A percentile compares a stretch with the other conserved stretches of the same genome.
Conservation (phyloP, 2,113 vertebrate genomes). For the Trematomus loennbergii region DNA sequence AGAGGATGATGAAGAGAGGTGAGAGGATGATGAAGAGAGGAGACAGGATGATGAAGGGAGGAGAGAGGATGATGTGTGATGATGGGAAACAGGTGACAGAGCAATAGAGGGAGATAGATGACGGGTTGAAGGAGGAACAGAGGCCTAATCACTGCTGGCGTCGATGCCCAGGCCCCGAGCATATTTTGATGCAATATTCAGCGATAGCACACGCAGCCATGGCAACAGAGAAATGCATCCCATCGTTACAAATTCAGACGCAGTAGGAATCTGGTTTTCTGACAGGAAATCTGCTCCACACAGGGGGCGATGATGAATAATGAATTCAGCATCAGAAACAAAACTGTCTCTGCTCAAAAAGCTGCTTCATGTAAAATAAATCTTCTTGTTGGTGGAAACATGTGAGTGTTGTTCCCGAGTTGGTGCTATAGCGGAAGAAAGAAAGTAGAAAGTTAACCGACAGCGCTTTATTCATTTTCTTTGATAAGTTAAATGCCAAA, state of each 20-base stretch:
- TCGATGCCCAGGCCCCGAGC: background rate
- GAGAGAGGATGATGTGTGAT: constrained; percentile 63
- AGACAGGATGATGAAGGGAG: constrained; percentile 55
- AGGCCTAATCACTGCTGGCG: constrained; percentile 8
- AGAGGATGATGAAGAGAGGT: constrained; percentile 55
- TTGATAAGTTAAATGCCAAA: too few relatives aligned
- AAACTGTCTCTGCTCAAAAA: background rate
- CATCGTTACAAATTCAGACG: background rate
- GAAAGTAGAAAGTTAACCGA: background rate
- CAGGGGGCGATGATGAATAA: background rate
- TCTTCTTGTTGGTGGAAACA: background rate
- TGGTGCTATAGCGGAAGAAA: background rate
- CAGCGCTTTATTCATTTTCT: too few relatives aligned
- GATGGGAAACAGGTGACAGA: constrained; percentile 59
- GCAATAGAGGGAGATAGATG: constrained; percentile 25
- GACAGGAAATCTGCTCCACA: background rate
- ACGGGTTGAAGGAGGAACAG: constrained; percentile 5
- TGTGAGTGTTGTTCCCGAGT: background rate
- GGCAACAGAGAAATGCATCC: constrained; percentile 11
- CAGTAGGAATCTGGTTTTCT: background rate
- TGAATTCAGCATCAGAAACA: background rate
- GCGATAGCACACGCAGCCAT: constrained; percentile 25
- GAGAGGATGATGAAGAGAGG: constrained; percentile 62
- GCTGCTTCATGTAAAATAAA: background rate
- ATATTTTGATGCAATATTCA: constrained; percentile 31